Evolutionary conservation across 2,888 invertebrate genomes (phyloP).

Genomic region (Seira musarum): DNA sequence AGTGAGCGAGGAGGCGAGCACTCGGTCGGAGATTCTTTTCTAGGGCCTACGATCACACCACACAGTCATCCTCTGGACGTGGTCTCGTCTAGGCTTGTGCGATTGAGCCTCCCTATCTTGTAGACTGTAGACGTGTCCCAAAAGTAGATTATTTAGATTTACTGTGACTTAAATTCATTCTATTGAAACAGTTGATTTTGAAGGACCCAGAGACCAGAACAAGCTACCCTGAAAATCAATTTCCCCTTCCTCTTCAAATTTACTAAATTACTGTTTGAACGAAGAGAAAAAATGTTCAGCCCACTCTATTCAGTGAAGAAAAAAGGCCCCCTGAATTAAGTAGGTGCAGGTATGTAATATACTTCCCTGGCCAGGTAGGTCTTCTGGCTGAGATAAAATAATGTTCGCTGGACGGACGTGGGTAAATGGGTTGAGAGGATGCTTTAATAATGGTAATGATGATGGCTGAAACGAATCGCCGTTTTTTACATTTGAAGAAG

Average conservation of each 20-base stretch:
- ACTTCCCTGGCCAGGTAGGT: no score
- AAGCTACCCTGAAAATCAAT: constrained; percentile 44
- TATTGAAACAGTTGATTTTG: not conserved
- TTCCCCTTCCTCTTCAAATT: constrained; percentile 33
- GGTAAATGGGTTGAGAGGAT: not conserved
- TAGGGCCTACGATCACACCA: not conserved
- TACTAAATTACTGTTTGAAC: constrained; percentile 48
- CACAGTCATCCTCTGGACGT: constrained; percentile 5
- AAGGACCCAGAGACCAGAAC: no score
- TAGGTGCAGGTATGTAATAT: no score
- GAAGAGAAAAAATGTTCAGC: constrained; percentile 36
- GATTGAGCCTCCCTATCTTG: not conserved
- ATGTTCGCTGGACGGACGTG: not conserved
- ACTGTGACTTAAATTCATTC: not conserved
- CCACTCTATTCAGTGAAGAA: constrained; percentile 14
- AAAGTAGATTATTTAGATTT: constrained; percentile 9
- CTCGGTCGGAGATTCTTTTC: not conserved
- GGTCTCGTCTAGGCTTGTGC: not conserved
- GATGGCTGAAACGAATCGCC: not conserved
- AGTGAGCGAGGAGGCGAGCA: not conserved
- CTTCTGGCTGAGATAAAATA: no score
- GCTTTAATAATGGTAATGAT: not conserved
- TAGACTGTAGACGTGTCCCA: not conserved
- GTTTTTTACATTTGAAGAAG: not conserved
- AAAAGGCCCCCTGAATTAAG: no score